These are phyloP conservation scores for Actenoides lindsayi DNA, from an alignment of 2,113 vertebrate species.

Conservation along the genomic window DNA sequence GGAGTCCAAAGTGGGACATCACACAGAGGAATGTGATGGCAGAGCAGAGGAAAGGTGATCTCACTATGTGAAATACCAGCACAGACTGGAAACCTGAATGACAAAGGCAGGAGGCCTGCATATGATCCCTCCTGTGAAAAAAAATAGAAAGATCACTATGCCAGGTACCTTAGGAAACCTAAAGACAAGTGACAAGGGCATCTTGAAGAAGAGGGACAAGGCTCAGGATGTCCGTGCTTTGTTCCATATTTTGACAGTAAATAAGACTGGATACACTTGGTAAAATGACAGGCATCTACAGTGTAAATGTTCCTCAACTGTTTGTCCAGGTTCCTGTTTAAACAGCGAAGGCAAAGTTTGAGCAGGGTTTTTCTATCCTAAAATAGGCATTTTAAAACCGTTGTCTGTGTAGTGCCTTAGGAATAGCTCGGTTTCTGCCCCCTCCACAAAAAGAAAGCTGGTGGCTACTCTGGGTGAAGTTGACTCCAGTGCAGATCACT, in stretches of 20 bases:
- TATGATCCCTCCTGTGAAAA: neutral
- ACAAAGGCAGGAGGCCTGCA: neutral
- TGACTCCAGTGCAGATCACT: neutral
- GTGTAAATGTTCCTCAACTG: neutral
- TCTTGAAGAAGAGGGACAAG: neutral
- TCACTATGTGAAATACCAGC: neutral
- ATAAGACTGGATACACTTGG: neutral
- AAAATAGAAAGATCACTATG: neutral
- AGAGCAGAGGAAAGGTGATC: neutral
- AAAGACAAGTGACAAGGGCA: neutral
- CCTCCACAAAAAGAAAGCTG: neutral
- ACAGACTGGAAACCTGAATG: neutral
- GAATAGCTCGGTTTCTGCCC: neutral
- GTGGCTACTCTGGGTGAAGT: neutral
- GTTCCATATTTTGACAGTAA: neutral
- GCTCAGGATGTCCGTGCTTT: accelerated
- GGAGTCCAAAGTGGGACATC: neutral
- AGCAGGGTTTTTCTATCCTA: neutral
- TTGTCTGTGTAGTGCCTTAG: neutral
- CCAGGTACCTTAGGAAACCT: neutral
- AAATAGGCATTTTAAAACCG: neutral
- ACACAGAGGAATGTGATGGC: accelerated
- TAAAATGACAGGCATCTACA: neutral
- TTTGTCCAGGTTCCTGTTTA: neutral
- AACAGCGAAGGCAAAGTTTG: neutral